Evolutionary conservation across 2,888 invertebrate genomes (phyloP).

Genomic region (Piscicola geometra): DNA sequence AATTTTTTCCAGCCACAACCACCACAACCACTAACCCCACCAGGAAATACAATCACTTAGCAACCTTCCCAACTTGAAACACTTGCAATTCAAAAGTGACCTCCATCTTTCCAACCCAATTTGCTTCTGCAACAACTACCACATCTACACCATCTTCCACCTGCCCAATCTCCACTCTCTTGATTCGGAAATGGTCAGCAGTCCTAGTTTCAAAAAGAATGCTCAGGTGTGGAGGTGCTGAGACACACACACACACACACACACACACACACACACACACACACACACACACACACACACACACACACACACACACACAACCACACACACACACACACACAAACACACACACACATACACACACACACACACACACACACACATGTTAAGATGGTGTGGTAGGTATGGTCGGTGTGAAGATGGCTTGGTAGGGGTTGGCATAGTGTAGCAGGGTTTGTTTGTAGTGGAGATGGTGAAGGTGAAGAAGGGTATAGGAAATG

Average conservation of each 20-base stretch:
- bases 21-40: background rate
- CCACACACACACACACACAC: background rate
- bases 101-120: slow-evolving; percentile 45
- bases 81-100: background rate
- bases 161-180: slow-evolving; percentile 50
- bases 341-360: background rate
- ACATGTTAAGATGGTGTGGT: no score
- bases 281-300: no score
- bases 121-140: slow-evolving; percentile 53
- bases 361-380: no score
- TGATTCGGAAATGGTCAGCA: slow-evolving; percentile 52
- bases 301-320: background rate
- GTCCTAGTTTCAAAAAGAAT: slow-evolving; percentile 48
- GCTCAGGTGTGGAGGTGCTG: background rate
- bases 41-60: background rate
- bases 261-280: no score
- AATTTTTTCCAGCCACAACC: background rate
- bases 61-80: background rate
- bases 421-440: no score
- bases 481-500: no score
- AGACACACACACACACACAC: no score
- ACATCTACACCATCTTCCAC: slow-evolving; percentile 53
- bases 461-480: no score
- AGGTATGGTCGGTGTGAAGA: no score
- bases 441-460: no score